Base-by-base conservation (phyloP, 2,797 vertebrate genomes). In the Melanotaenia nigrans region DNA sequence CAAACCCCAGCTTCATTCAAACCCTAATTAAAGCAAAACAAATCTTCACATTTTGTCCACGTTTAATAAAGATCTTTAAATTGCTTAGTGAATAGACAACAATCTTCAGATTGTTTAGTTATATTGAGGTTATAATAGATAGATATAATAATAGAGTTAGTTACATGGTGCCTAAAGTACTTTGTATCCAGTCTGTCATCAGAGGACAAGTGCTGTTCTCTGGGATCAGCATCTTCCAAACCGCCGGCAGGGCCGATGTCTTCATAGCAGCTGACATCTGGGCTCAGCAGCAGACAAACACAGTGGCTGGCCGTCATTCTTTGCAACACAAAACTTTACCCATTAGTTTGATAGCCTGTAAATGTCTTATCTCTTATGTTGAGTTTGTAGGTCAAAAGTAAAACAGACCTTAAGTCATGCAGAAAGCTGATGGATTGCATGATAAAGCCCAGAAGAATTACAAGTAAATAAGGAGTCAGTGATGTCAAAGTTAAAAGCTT, bases 201-300 rank as follows among this genome's bases (percentile, higher is more conserved):
- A 72, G 77, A 14, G 85, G 83, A 80, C 85, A 87, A 86, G 77
- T 78, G 84, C 78, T 83, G 55, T 82, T 76, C 83, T 82, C 65
- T 76, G 78, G 72, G 83, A 90, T 84, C 79, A 85, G 75, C 68
- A 69, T 83, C 72, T 84, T 83, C 73, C 71, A 76, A 82, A 82
- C 76, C 68, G 73, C 80, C 88, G 85, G 81, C 84, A 76, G 58
- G 77, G 55, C 78, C 88, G 78, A 83, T 70, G 58, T 89, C 73
- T 92, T 87, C 83, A 89, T 86, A 85, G 59, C 80, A 85, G 82
- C 79, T 82, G 81, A 85, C 82, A 89, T 89, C 88, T 91, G 89
- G 82, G 63, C 70, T 87, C 57, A 72, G 67, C 47, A 54, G 49
- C 63, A 87, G 69, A 72, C 2, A 22, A 35, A 66, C 35, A 55